Evolutionary conservation across 2,888 invertebrate genomes (phyloP).

Genomic region (Pterobdella sp.): DNA sequence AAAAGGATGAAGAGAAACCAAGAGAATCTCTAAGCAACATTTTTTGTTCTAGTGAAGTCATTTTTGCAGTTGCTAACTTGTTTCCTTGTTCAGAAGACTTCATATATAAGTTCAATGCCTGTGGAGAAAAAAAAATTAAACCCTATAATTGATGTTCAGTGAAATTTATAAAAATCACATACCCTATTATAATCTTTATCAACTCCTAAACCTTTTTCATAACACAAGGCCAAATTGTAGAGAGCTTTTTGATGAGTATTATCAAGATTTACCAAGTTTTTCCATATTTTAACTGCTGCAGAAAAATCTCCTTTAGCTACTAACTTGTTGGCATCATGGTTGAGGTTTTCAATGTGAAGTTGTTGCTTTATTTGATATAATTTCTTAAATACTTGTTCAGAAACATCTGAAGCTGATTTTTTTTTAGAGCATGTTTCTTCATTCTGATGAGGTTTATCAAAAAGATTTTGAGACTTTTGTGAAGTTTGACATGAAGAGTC

Average conservation of each 20-base stretch:
- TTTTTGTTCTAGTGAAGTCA: background rate
- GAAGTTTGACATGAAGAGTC: too few species aligned
- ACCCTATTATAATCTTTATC: background rate
- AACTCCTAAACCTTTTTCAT: conserved; percentile 22
- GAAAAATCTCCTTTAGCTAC: background rate
- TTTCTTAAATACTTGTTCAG: too few species aligned
- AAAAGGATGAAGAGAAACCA: background rate
- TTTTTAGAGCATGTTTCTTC: too few species aligned
- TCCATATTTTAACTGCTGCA: conserved; percentile 11
- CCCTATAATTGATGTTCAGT: background rate
- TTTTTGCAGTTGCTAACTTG: background rate
- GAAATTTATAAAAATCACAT: background rate
- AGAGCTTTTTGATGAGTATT: conserved; percentile 1
- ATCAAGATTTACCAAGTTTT: background rate
- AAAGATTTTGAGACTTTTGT: too few species aligned
- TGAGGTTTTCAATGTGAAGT: conserved; percentile 3
- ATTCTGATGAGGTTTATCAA: too few species aligned
- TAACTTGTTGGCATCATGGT: background rate
- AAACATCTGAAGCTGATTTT: too few species aligned
- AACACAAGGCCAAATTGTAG: conserved; percentile 21
- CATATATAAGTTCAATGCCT: conserved; percentile 1
- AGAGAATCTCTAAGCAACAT: background rate
- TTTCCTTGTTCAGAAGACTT: background rate
- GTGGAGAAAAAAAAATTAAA: too few species aligned
- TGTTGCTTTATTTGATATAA: background rate